Base-by-base conservation (phyloP, 35 echinoderm and acorn worm species). In the Anneissia japonica region DNA sequence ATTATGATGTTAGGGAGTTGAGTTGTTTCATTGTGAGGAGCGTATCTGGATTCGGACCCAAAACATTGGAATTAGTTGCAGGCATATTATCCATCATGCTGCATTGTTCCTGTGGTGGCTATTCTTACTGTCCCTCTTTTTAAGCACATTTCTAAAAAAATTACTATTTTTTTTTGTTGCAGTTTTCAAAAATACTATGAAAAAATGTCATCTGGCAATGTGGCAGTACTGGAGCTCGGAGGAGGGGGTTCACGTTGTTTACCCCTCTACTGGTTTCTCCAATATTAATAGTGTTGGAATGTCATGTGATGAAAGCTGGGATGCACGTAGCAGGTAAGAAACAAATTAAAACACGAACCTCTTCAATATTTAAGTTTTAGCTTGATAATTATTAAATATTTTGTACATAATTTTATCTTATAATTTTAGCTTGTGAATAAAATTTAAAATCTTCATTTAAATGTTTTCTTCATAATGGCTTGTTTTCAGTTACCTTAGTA, bases 171-270 rank as follows among this genome's bases (percentile, higher is more conserved):
- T 80, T 75, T 30, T 83, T 76, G 14, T 10, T 56, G 26, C 86
- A 99, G 96, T 88, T 43, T 99, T 99, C 46, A 91, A 91, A 73
- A 84, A 92, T 4, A 93, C 94, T 73, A 76, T 94, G 33, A 76
- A 89, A 55, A 76, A 89, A 12, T 91, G 86, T 79, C 92, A 92
- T 30, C 91, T 90, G 34, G 64, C 94, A 35, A 99, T 94, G 72
- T 99, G 96, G 96, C 96, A 99, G 81, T 99, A 99, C 76, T 99
- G 94, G 74, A 94, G 85, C 40, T 93, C 96, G 10, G 96, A 99
- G 84, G 96, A 89, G 28, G 96, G 96, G 1, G 56, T 93, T 30
- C 72, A 74, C 36, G 34, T 30, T 31, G 36, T 39, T 32, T 74
- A 39, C 29, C 83, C 83, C 35, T 26, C 46, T 0, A 75, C 51